These are phyloP conservation scores for Netelia virgata DNA, from an alignment of 2,888 invertebrate species.

Conservation along the genomic window DNA sequence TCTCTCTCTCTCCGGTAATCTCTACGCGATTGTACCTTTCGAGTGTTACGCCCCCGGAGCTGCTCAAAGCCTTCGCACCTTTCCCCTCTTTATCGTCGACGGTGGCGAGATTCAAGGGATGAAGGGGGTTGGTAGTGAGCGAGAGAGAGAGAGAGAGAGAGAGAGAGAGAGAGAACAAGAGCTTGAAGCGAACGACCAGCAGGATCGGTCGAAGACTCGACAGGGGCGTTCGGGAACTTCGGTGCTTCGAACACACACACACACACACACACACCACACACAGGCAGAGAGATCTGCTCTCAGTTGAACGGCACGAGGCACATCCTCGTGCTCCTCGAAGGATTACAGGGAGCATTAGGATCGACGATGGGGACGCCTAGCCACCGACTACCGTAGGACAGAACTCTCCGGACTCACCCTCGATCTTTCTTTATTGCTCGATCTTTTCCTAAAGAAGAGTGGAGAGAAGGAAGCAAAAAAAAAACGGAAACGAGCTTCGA, in stretches of 20 bases:
- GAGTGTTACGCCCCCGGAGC: conserved; percentile 14
- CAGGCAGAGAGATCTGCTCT: conserved; percentile 7
- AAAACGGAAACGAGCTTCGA: not conserved
- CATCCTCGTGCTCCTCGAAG: conserved; percentile 38
- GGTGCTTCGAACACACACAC: conserved; percentile 12
- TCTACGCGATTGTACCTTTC: conserved; percentile 32
- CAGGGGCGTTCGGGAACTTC: conserved; percentile 35
- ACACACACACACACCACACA: not conserved
- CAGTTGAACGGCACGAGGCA: conserved; percentile 31
- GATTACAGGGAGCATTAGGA: conserved; percentile 67
- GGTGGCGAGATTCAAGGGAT: conserved; percentile 8
- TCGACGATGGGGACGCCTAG: conserved; percentile 8
- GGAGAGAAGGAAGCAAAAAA: not conserved
- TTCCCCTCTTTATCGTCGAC: conserved; percentile 43
- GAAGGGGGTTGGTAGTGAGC: not conserved
- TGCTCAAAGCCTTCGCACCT: conserved; percentile 50
- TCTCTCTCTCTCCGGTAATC: conserved; percentile 32
- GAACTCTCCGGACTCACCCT: conserved; percentile 17
- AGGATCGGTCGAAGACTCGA: conserved; percentile 24
- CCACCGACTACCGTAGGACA: conserved; percentile 46
- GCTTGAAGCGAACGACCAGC: conserved; percentile 4
- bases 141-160: conserved; percentile 12
- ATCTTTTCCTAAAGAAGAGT: conserved; percentile 1
- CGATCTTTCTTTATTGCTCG: conserved; percentile 37
- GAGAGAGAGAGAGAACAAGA: conserved; percentile 9